Conservation (phyloP, 2,888 invertebrate species). For the Torymus tubicola region DNA sequence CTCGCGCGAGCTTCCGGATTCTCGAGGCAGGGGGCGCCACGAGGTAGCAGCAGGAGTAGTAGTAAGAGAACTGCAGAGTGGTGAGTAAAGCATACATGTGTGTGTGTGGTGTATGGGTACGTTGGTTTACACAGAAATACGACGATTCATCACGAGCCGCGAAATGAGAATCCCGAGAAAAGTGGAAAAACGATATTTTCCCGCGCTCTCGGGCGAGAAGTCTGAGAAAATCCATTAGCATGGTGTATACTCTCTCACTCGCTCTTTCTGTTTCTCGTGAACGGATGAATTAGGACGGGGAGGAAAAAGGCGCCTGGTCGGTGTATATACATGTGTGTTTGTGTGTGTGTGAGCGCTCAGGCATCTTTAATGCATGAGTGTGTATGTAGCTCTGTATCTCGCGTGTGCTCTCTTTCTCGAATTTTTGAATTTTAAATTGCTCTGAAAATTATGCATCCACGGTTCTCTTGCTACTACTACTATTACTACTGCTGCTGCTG, state of each 20-base stretch:
- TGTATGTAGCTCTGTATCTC: too few species aligned
- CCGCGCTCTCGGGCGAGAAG: too few species aligned
- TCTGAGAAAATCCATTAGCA: constrained; percentile 20
- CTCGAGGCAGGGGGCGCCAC: constrained; percentile 16
- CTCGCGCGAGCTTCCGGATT: not conserved
- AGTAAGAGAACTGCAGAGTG: too few species aligned
- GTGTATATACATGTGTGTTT: too few species aligned
- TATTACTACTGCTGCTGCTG: too few species aligned
- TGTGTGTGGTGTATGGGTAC: not conserved
- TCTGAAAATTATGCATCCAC: too few species aligned
- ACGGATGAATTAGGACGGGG: constrained; percentile 7
- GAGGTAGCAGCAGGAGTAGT: not conserved
- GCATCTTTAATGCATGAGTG: constrained; percentile 28
- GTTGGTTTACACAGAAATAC: not conserved
- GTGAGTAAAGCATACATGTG: too few species aligned
- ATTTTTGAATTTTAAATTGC: constrained; percentile 25
- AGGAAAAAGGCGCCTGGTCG: not conserved
- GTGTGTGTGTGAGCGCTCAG: too few species aligned
- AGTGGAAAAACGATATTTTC: not conserved
- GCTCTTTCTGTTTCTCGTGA: too few species aligned
- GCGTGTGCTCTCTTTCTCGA: too few species aligned
- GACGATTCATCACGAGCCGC: not conserved
- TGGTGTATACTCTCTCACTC: not conserved
- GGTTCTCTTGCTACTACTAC: too few species aligned
- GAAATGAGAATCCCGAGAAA: not conserved